Evolutionary conservation across 2,113 vertebrate genomes (phyloP).

Genomic region (Gadus chalcogrammus): DNA sequence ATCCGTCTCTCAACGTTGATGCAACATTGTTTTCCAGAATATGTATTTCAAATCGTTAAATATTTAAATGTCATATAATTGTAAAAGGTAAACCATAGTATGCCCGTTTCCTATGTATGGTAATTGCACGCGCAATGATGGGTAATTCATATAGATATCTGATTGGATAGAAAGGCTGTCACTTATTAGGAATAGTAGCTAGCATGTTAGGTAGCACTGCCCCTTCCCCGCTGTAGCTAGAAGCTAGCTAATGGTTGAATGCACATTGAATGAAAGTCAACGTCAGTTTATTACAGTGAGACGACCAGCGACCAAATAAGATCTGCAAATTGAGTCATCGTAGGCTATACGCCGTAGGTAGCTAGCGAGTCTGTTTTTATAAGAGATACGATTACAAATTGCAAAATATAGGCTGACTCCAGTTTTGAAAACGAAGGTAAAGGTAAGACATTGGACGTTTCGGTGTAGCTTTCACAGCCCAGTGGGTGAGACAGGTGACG

Average conservation of each 20-base stretch:
- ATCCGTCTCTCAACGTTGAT: no score
- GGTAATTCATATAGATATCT: neutral
- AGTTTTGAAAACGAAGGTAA: constrained; percentile 45
- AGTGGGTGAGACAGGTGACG: no score
- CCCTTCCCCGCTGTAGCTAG: constrained; percentile 36
- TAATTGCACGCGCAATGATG: neutral
- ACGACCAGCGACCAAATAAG: constrained; percentile 9
- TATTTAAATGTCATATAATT: no score
- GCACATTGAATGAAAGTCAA: constrained; percentile 67
- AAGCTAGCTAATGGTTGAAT: constrained; percentile 19
- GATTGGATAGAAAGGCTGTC: constrained; percentile 33
- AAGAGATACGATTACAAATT: constrained; percentile 1
- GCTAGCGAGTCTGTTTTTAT: neutral
- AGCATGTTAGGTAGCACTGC: constrained; percentile 39
- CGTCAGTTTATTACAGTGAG: constrained; percentile 24
- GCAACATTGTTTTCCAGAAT: no score
- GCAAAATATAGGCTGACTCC: constrained; percentile 6
- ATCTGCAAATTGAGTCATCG: constrained; percentile 17
- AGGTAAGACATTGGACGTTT: constrained; percentile 41
- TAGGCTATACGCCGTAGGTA: neutral
- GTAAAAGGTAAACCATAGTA: no score
- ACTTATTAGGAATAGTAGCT: constrained; percentile 8
- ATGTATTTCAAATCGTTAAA: no score
- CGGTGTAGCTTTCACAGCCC: constrained; percentile 3
- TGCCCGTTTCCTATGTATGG: neutral